Evolutionary conservation across 2,888 invertebrate genomes (phyloP).

Genomic region (Diarsia rubi): DNA sequence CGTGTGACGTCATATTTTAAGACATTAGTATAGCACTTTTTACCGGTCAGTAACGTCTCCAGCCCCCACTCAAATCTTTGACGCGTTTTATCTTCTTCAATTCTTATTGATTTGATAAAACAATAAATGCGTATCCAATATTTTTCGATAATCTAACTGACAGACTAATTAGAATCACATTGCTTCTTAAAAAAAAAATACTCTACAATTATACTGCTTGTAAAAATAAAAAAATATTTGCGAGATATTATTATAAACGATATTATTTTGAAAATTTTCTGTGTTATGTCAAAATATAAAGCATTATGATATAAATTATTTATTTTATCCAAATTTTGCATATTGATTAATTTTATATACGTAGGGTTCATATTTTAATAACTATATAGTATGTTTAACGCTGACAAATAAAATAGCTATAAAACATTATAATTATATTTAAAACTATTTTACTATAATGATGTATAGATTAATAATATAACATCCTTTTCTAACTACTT

Average conservation of each 20-base stretch:
- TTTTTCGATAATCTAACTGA: too few relatives aligned
- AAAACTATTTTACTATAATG: not conserved
- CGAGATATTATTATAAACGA: conserved; percentile 45
- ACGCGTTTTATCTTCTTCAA: too few relatives aligned
- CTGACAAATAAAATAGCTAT: conserved; percentile 17
- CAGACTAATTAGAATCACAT: too few relatives aligned
- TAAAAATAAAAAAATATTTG: conserved; percentile 4
- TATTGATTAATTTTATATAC: conserved; percentile 3
- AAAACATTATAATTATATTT: conserved; percentile 13
- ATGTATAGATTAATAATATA: conserved; percentile 21
- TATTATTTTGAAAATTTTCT: conserved; percentile 32
- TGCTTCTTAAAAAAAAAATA: too few relatives aligned
- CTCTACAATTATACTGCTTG: not conserved
- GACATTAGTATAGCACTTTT: too few relatives aligned
- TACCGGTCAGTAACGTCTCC: too few relatives aligned
- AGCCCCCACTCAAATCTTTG: too few relatives aligned
- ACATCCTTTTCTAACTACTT: conserved; percentile 67
- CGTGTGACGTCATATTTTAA: too few relatives aligned
- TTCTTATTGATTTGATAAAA: too few relatives aligned
- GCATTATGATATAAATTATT: not conserved
- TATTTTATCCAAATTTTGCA: conserved; percentile 8
- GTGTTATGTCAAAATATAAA: conserved; percentile 8
- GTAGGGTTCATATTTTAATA: not conserved
- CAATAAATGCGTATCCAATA: too few relatives aligned
- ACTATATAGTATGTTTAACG: conserved; percentile 22